Evolutionary conservation across 1,140 invertebrate species (phyloP).

Genomic region (Platyscapa corneri): DNA sequence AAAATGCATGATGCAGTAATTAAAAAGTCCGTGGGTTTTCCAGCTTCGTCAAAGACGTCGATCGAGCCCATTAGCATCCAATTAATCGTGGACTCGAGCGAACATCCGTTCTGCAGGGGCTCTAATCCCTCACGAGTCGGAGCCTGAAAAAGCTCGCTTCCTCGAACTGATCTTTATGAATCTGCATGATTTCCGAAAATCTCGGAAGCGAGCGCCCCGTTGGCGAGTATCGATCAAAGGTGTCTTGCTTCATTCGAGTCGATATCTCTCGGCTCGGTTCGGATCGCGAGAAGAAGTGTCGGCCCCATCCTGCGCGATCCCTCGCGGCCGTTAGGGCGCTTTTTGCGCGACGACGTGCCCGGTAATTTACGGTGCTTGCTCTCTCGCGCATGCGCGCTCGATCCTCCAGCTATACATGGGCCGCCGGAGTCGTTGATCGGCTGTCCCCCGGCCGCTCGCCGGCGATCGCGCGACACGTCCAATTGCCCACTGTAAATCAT

Average conservation of each 20-base stretch:
- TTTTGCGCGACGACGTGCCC: constrained; percentile 37
- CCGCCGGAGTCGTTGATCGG: constrained; percentile 10
- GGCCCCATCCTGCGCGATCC: neutral
- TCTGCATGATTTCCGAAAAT: constrained; percentile 53
- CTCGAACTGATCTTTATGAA: constrained; percentile 46
- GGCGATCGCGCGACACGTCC: constrained; percentile 72
- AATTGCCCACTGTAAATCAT: constrained; percentile 73
- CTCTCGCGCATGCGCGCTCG: neutral
- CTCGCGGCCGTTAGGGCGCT: neutral
- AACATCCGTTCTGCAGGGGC: too few species aligned
- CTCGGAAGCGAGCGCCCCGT: constrained; percentile 36
- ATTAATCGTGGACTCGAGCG: constrained; percentile 22
- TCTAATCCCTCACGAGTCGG: neutral
- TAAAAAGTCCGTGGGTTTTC: neutral
- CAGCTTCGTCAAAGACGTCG: constrained; percentile 6
- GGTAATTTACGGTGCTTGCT: constrained; percentile 44
- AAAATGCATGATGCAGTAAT: too few species aligned
- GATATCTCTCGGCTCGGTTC: neutral
- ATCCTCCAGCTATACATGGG: constrained; percentile 16
- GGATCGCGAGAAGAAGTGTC: constrained; percentile 38
- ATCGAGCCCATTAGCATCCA: constrained; percentile 46
- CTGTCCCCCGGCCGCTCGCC: too few species aligned
- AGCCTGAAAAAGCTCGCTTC: constrained; percentile 9
- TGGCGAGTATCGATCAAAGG: constrained; percentile 41
- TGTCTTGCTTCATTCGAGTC: neutral